A percentile compares a stretch with the other conserved stretches of the same genome.
Evolutionary conservation across 1,140 invertebrate species (phyloP).

Genomic region (Brachionus manjavacas): DNA sequence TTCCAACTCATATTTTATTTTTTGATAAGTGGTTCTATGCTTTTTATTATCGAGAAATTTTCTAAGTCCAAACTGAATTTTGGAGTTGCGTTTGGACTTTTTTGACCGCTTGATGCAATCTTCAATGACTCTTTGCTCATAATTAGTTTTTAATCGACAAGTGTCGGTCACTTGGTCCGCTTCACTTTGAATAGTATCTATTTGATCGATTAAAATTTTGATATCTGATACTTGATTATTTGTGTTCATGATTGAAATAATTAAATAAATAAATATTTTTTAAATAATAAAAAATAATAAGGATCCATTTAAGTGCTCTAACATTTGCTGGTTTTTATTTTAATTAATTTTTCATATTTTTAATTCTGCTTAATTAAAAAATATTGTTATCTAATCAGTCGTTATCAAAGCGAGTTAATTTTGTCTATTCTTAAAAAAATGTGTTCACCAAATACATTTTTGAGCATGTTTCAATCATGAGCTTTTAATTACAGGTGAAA

Average conservation of each 20-base stretch:
- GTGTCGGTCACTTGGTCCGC: neutral
- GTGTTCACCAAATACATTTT: neutral
- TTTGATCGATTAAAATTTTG: neutral
- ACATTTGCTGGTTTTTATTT: neutral
- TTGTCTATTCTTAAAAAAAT: neutral
- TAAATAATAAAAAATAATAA: neutral
- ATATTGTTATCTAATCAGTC: neutral
- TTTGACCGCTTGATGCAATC: neutral
- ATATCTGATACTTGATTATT: neutral
- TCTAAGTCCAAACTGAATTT: neutral
- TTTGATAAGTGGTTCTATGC: neutral
- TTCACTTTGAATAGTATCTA: neutral
- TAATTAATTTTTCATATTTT: neutral
- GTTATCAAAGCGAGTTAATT: neutral
- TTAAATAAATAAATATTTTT: neutral
- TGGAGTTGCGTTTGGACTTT: conserved; percentile 8
- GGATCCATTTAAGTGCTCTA: too few species aligned
- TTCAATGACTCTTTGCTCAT: neutral
- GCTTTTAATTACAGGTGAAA: neutral
- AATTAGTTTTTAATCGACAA: neutral
- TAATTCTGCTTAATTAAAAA: neutral
- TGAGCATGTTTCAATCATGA: neutral
- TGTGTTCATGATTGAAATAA: neutral
- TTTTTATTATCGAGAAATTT: neutral
- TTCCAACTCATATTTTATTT: neutral